These are phyloP conservation scores for Lagria hirta DNA, from an alignment of 2,888 invertebrate genomes.

Conservation along the genomic window DNA sequence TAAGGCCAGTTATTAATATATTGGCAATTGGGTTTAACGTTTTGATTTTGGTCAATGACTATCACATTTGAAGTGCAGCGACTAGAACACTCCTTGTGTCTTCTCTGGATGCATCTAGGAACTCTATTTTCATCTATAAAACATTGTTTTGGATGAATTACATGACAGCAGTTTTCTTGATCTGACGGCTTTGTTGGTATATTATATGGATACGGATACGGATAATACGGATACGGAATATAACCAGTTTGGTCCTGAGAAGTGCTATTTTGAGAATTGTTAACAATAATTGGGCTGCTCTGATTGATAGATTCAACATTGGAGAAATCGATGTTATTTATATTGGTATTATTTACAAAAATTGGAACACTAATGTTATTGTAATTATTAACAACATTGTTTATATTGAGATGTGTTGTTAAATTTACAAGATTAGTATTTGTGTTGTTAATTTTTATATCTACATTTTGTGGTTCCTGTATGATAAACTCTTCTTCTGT, in stretches of 20 bases:
- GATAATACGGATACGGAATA: slow-evolving; percentile 2
- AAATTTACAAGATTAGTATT: slow-evolving; percentile 20
- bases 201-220: slow-evolving; percentile 1
- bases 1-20: slow-evolving; percentile 13
- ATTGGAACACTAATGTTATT: slow-evolving; percentile 23
- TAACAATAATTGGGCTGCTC: not conserved
- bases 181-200: not conserved
- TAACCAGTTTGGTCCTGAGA: slow-evolving; percentile 1
- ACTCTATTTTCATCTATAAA: slow-evolving; percentile 11
- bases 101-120: slow-evolving; percentile 10
- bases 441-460: slow-evolving; percentile 24
- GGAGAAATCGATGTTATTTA: slow-evolving; percentile 18
- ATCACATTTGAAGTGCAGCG: slow-evolving; percentile 11
- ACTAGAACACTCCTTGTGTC: slow-evolving; percentile 12
- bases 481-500: too few relatives aligned
- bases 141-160: slow-evolving; percentile 17
- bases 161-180: slow-evolving; percentile 13
- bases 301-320: not conserved
- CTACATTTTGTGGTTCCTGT: too few relatives aligned
- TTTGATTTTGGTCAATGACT: slow-evolving; percentile 6
- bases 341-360: slow-evolving; percentile 23
- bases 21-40: slow-evolving; percentile 6
- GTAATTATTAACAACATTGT: slow-evolving; percentile 20
- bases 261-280: not conserved
- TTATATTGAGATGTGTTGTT: slow-evolving; percentile 22